Evolutionary conservation across 2,113 vertebrate species (phyloP).

Genomic region (Anarrhichthys ocellatus): DNA sequence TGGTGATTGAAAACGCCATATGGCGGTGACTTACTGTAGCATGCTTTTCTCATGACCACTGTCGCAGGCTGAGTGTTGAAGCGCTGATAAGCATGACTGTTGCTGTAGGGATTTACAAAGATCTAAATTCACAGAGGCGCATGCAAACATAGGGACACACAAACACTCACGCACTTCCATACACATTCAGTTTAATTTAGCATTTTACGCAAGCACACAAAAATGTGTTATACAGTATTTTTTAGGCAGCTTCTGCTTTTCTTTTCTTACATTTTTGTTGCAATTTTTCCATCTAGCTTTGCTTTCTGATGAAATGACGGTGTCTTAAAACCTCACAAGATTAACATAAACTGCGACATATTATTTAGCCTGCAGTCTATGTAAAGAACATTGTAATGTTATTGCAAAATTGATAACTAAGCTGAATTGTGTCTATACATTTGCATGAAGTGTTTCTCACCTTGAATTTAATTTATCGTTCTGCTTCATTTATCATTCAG

Average conservation of each 20-base stretch:
- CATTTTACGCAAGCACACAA: background rate
- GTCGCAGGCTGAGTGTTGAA: constrained; percentile 18
- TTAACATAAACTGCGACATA: background rate
- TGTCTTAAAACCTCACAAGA: background rate
- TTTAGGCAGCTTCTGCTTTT: background rate
- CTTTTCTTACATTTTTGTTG: background rate
- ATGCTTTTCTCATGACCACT: constrained; percentile 17
- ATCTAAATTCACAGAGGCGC: constrained; percentile 11
- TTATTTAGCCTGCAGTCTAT: background rate
- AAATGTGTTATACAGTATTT: background rate
- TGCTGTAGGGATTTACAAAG: constrained; percentile 40
- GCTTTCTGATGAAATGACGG: background rate
- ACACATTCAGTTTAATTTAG: background rate
- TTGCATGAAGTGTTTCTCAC: constrained; percentile 58
- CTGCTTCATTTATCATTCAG: constrained; percentile 30
- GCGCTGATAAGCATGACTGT: constrained; percentile 36
- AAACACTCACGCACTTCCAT: background rate
- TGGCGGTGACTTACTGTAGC: constrained; percentile 28
- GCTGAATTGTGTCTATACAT: background rate
- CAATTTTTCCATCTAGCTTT: background rate
- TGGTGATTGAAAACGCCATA: constrained; percentile 35
- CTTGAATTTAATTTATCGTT: constrained; percentile 29
- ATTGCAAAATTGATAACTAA: background rate
- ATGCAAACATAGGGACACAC: constrained; percentile 2
- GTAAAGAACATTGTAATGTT: constrained; percentile 2